Base-by-base conservation (phyloP, 1,140 invertebrate genomes). In the Dinoponera quadriceps region DNA sequence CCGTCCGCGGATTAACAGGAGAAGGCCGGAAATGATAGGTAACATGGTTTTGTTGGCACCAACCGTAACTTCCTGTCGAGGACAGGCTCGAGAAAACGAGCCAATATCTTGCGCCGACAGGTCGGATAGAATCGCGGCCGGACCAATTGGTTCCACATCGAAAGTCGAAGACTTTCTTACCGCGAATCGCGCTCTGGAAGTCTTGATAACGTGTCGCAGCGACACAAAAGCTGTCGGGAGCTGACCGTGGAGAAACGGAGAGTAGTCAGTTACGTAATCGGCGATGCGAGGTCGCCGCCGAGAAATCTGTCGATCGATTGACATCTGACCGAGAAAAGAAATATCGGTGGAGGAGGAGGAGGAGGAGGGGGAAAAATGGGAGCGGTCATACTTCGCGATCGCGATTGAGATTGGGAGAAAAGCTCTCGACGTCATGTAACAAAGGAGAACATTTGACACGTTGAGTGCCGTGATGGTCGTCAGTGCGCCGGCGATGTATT, bases 71-170 rank as follows among this genome's bases (percentile, higher is more conserved):
- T 88, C 82, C 87, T 91, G 91, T 91, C 88, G 84, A 72, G 72
- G 71, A 27, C 89, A 90, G 87, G 83, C 27, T 38, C 48, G 38
- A 27, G 68, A 63, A 80, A 80, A 85, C 86, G 81, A 85, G 84
- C 74, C 85, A 82, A 87, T 90, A 88, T 81, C 88, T 82, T 90
- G 90, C 75, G 74, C 16, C 85, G 89, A 87, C 85, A 86, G 87
- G 57, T 60, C 49, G 84, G 71, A 73, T 55, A 33, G 80, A 48
- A 48, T 25, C 44, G 73, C 44, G 29, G 48, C 44, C 25, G 60
- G 65, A 33, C 44, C 85, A 84, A 90, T 87, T 85, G 81, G 71
- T 33, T 38, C 78, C 85, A 51, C 65, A 81, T 82, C 82, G 87
- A 65, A 86, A 86, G 73, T 87, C 69, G 81, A 75, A 80, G 73